Base-by-base conservation (phyloP, 2,113 vertebrate genomes). In the Chlorocebus sabaeus region DNA sequence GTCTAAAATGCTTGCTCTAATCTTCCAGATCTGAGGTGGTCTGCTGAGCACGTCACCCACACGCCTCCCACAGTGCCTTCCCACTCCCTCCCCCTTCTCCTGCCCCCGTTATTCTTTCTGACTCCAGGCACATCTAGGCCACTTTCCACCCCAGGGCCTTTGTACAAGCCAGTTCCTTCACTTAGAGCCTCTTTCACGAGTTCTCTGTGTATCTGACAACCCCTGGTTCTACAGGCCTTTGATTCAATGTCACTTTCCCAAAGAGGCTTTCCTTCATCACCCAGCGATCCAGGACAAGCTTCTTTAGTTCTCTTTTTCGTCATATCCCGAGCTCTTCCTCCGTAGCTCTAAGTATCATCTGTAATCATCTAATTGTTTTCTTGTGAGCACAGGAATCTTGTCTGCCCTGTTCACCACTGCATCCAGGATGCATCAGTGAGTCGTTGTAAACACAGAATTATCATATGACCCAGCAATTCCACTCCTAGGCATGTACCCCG, bases 401-500 rank as follows among this genome's bases (percentile, higher is more conserved):
- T 45, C 88, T 27, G 11, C 35, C 59, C 89, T 30, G 23, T 30
- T 90, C 40, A 45, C 72, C 32, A 25, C 52, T 48, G 12, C 55
- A 40, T 40, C n/a, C 9, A 50, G 90, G 38, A 35, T 89, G 25
- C 55, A 6, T 20, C 25, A 38, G 4, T 40, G 67, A 75, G 38
- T 43, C 38, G 25, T 38, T n/a, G 18, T 55, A 38, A 73, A 61
- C 61, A 25, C 1, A 45, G 90, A 84, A 40, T 50, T 18, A 50
- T 45, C 45, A 45, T 2, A 9, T 8, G 25, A 89, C n/a, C 61
- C 52, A n/a, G 50, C 27, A 50, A 6, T 43, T 52, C 12, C 32
- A 4, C n/a, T 6, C 3, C 80, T 30, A 8, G 0, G 50, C 30
- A 0, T 79, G 12, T 43, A 8, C 40, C 40, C 73, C 12, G 3